Evolutionary conservation across 2,797 vertebrate genomes (phyloP).

Genomic region (Lepus townsendii): DNA sequence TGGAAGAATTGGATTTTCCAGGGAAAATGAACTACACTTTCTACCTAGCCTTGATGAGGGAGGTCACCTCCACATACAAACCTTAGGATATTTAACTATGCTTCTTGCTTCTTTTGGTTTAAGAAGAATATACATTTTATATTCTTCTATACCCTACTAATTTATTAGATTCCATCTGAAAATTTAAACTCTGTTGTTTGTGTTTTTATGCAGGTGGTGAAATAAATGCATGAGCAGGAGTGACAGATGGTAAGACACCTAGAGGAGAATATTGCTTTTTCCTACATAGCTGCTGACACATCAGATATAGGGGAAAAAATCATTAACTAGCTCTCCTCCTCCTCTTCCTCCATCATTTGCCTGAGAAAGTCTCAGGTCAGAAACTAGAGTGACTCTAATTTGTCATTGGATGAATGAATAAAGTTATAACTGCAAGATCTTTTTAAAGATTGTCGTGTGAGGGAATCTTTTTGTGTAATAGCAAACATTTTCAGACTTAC

Average conservation of each 20-base stretch:
- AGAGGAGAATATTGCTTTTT: neutral
- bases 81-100: too few species aligned
- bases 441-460: neutral
- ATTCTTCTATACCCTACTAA: neutral
- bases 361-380: neutral
- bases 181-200: neutral
- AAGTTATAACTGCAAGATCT: neutral
- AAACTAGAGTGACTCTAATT: neutral
- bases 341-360: neutral
- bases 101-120: neutral
- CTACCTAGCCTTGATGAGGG: neutral
- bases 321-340: neutral
- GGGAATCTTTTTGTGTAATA: neutral
- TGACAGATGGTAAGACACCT: neutral
- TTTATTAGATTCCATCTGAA: neutral
- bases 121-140: neutral
- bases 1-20: neutral
- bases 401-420: neutral
- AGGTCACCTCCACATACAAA: neutral
- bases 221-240: neutral
- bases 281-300: too few species aligned
- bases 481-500: neutral
- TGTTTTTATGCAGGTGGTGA: neutral
- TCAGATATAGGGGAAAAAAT: neutral
- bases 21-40: neutral